A percentile compares a stretch with the other conserved stretches of the same genome.
These are phyloP conservation scores for Atherinosoma microstoma DNA, from an alignment of 2,797 vertebrate genomes.

Conservation along the genomic window DNA sequence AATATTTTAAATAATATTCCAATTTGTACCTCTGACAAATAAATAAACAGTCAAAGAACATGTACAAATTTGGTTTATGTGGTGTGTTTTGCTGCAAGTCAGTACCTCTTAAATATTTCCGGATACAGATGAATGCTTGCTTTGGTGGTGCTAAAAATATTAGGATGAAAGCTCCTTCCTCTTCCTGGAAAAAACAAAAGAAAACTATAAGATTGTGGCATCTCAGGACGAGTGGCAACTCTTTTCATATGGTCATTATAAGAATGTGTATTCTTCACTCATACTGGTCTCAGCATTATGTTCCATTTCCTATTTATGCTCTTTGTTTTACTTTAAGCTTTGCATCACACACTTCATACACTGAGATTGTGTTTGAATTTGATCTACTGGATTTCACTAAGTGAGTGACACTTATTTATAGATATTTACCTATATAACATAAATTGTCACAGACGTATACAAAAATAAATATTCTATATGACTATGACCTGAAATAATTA, in stretches of 20 bases:
- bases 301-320: not conserved
- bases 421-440: not conserved
- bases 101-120: not conserved
- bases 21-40: not conserved
- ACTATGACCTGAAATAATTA: constrained; percentile 10
- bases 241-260: not conserved
- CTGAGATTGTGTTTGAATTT: not conserved
- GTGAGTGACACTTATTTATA: not conserved
- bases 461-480: not conserved
- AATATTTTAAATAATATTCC: not conserved
- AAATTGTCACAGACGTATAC: not conserved
- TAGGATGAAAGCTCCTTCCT: not conserved
- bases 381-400: not conserved
- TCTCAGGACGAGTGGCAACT: not conserved
- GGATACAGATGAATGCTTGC: not conserved
- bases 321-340: not conserved
- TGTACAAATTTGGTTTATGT: not conserved
- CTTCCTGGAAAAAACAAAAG: not conserved
- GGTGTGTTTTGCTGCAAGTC: not conserved
- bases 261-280: not conserved
- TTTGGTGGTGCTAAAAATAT: not conserved
- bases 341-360: not conserved
- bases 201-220: not conserved
- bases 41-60: not conserved
- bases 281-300: not conserved